Evolutionary conservation across 2,888 invertebrate species (phyloP), one percentile per base, ranked within the genome.

Genomic region (Melanophora roralis): DNA sequence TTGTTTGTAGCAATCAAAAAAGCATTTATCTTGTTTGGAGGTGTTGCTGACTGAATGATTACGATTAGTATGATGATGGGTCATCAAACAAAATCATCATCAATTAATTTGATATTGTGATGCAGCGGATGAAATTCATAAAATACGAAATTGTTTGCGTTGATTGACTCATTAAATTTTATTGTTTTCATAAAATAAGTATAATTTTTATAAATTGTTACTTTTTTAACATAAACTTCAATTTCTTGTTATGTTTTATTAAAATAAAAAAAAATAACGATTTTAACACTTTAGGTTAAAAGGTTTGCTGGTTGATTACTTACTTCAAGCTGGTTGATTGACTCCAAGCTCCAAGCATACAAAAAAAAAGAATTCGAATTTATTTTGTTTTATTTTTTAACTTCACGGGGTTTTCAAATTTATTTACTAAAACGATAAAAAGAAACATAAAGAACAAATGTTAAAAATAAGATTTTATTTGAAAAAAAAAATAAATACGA

Each of bases 131-230:
- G 62, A 65, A 60, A 53, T 67, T 78, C 47, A 72, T 55, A 27
- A 67, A 65, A 49, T 64, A 27, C 3, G 6, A 51, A 75, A 76
- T 51, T 68, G 67, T 73, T 76, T 76, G 60, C 36, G 51, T 71
- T 80, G 80, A 80, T 80, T 80, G 80, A 73, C 67, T 72, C 76
- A 80, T 80, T 80, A 80, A 73, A 73, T 80, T 80, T 80, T 80
- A 80, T 80, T 80, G 80, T 80, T 72, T 80, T 68, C 72, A 57
- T 80, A 64, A 80, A 80, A 80, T 80, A 76, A 76, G 76, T 80
- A 80, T 80, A 76, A 80, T 76, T 76, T 80, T 80, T 67, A 72
- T 64, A 80, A 80, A 76, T 80, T 80, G 72, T 68, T 80, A 76
- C 64, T 71, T 80, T 62, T 68, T 68, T 55, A 62, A 45, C 4